Evolutionary conservation across 2,888 invertebrate genomes (phyloP), one percentile per base, ranked within the genome.

Genomic region (Pterostichus madidus): DNA sequence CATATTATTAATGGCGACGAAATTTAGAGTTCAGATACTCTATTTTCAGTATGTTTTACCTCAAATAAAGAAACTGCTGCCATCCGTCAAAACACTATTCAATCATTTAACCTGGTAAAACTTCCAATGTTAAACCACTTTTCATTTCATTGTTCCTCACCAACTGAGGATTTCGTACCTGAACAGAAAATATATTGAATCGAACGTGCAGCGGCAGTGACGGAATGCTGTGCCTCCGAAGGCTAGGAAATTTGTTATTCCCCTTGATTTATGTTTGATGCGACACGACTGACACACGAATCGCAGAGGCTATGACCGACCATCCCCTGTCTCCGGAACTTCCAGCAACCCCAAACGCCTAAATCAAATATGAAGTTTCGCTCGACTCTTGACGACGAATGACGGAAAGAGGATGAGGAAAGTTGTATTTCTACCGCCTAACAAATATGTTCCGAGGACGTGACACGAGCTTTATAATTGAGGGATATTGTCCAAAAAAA

Each of bases 181-280:
- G 59, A 31, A 31, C 31, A 31, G 53, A 59, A 59, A 59, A 31
- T 5, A 31, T 31, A 59, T 59, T 49, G 49, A 49, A 49, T 2
- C n/a, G 49, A 49, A 49, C 59, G 59, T 31, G 24, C 10, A 31
- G 59, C 11, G 31, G 59, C 59, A 31, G 24, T 24, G 24, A 24
- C 24, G 24, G 24, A 24, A 17, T 31, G 8, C 11, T 5, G n/a
- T n/a, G 11, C 2, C 53, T 15, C 17, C 17, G 13, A 6, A 10
- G 59, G 8, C 31, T n/a, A 31, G 24, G 31, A 24, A 59, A 59
- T 59, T 59, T 59, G 11, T 31, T 32, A 59, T 59, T 59, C 13
- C 49, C 49, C 17, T 68, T 68, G 68, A 68, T 68, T 68, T 68
- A 68, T 68, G 68, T 68, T 17, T 68, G 39, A 39, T 68, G 68